A percentile compares a stretch with the other conserved stretches of the same genome.
phyloP scores from a whole-genome alignment of 2,797 vertebrate genomes.

The Loris lydekkerianus region DNA sequence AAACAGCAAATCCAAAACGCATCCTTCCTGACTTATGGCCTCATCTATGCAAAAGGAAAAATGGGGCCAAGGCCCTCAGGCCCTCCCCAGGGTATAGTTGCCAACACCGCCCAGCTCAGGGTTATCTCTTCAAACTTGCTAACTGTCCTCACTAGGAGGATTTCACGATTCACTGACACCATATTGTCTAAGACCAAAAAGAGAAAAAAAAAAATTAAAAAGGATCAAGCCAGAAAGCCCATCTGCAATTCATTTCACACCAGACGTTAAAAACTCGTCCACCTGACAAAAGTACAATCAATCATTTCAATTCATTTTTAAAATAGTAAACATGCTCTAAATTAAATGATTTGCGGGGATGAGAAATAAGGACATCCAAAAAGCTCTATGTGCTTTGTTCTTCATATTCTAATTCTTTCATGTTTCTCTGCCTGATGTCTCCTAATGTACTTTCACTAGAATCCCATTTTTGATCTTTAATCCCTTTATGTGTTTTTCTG shows the following conservation, averaged over 20 bases:
- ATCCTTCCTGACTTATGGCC: neutral
- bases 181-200: conserved; percentile 60
- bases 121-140: neutral
- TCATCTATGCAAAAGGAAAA: neutral
- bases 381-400: conserved; percentile 82
- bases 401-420: conserved; percentile 85
- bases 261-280: neutral
- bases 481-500: conserved; percentile 88
- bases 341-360: conserved; percentile 74
- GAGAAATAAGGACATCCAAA: conserved; percentile 58
- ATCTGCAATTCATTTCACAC: conserved; percentile 69
- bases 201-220: neutral
- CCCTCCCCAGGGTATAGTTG: neutral
- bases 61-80: neutral
- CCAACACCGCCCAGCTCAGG: neutral
- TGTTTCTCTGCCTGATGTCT: conserved; percentile 85
- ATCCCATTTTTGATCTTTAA: conserved; percentile 90
- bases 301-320: conserved; percentile 75
- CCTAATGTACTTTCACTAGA: conserved; percentile 86
- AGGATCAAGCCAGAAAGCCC: conserved; percentile 50
- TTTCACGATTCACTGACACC: conserved; percentile 47
- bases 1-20: neutral
- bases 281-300: conserved; percentile 68
- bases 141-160: neutral
- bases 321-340: conserved; percentile 81